Percentiles rank a stretch among this genome's conserved stretches.
These are phyloP conservation scores for Zaprionus inermis DNA, from an alignment of 1,140 invertebrate genomes.

Conservation along the genomic window DNA sequence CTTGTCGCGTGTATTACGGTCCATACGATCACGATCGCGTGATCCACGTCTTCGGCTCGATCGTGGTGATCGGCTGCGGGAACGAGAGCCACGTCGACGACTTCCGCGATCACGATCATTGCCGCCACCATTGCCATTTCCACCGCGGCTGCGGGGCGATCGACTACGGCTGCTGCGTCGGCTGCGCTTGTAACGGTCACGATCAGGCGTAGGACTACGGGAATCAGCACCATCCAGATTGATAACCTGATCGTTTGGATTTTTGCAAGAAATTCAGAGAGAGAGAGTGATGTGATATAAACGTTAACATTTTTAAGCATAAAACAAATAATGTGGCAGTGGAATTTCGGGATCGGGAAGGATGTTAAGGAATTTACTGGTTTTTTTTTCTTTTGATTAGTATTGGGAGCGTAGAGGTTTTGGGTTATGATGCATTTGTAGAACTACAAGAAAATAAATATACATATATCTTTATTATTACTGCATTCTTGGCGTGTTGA, in stretches of 20 bases:
- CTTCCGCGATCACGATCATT: slow-evolving; percentile 83
- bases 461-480: slow-evolving; percentile 37
- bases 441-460: slow-evolving; percentile 38
- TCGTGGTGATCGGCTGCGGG: slow-evolving; percentile 82
- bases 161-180: slow-evolving; percentile 85
- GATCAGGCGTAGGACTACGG: slow-evolving; percentile 86
- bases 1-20: slow-evolving; percentile 87
- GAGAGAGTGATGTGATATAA: slow-evolving; percentile 70
- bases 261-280: slow-evolving; percentile 75
- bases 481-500: slow-evolving; percentile 81
- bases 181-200: slow-evolving; percentile 84
- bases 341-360: neutral
- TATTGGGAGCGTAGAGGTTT: neutral
- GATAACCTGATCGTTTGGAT: slow-evolving; percentile 84
- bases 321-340: slow-evolving; percentile 47
- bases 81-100: slow-evolving; percentile 81
- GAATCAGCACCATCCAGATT: slow-evolving; percentile 86
- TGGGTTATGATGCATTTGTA: slow-evolving; percentile 2
- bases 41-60: slow-evolving; percentile 85
- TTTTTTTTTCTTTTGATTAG: slow-evolving; percentile 4
- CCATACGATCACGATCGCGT: slow-evolving; percentile 86
- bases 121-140: slow-evolving; percentile 34
- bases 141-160: slow-evolving; percentile 84
- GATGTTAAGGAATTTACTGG: neutral
- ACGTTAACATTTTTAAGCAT: slow-evolving; percentile 71